These are phyloP conservation scores for Temnothorax rugatulus DNA, from an alignment of 2,888 invertebrate species.

Conservation along the genomic window DNA sequence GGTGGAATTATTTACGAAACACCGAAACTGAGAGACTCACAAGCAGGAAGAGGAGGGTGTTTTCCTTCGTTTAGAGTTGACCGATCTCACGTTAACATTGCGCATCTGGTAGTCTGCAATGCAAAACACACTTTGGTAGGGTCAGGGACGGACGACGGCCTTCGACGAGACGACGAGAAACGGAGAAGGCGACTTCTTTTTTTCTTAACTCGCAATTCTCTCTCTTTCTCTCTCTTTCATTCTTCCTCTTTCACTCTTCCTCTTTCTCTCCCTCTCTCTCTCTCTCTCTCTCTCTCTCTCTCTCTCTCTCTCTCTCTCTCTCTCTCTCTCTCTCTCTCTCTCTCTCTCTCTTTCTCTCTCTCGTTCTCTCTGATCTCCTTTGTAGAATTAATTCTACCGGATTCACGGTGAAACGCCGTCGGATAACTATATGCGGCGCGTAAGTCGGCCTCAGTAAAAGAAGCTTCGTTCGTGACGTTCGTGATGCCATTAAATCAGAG, in stretches of 20 bases:
- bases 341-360: conserved; percentile 1
- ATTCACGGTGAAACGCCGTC: conserved; percentile 29
- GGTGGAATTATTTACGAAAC: conserved; percentile 86
- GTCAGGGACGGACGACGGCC: conserved; percentile 84
- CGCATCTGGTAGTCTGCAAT: conserved; percentile 93
- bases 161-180: conserved; percentile 77
- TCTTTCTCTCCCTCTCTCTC: conserved; percentile 13
- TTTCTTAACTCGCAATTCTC: conserved; percentile 4
- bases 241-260: neutral
- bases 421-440: conserved; percentile 22
- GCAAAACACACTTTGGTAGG: conserved; percentile 88
- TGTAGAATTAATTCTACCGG: conserved; percentile 30
- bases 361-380: conserved; percentile 36
- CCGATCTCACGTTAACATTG: conserved; percentile 92
- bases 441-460: neutral
- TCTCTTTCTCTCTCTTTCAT: neutral
- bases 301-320: conserved; percentile 23
- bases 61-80: conserved; percentile 90
- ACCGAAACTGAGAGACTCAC: conserved; percentile 89
- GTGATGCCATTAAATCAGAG: conserved; percentile 15
- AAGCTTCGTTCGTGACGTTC: conserved; percentile 15
- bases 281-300: conserved; percentile 13
- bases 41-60: conserved; percentile 90
- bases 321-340: neutral
- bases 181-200: conserved; percentile 73